Evolutionary conservation across 2,888 invertebrate genomes (phyloP), one percentile per base, ranked within the genome.

Genomic region (Lumbricus terrestris): DNA sequence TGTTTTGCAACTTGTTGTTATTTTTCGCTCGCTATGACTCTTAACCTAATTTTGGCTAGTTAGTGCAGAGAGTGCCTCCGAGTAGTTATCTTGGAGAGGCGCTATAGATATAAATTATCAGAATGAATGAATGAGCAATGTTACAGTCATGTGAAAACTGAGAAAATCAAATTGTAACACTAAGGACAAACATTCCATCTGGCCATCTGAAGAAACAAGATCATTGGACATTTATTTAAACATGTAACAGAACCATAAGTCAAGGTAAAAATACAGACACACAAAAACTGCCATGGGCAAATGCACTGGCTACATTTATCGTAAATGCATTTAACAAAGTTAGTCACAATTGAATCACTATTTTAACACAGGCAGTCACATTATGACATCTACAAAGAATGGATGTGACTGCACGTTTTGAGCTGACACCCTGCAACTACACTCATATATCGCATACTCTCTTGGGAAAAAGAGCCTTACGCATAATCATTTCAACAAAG

Each of bases 401-500:
- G 88, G 90, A 88, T 92, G 92, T 16, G 29, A 54, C 35, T 92
- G 91, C 5, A 92, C 92, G 13, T 38, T 90, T 85, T 90, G 91
- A n/a, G 92, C 92, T 29, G 92, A 92, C n/a, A 92, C 83, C 23
- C 92, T 85, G 34, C 82, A 18, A 29, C 89, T 91, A 33, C 92
- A 92, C 82, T 92, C 91, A 35, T 92, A 92, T 13, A 88, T 88
- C 89, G 83, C 92, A 92, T 92, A 88, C 90, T 90, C 92, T 92
- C 99, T 89, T n/a, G n/a, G 98, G 98, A 95, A 99, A 99, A 90
- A 99, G 95, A 33, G 99, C 97, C 93, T 97, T 96, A 92, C 96
- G 96, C 90, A 96, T 96, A 29, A 97, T 96, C 95, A 99, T 98
- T 96, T 99, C 99, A 0, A 98, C 97, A 96, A 99, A 99, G 93